Conservation (phyloP, 2,888 invertebrate genomes). For the Cryptocephalus moraei region DNA sequence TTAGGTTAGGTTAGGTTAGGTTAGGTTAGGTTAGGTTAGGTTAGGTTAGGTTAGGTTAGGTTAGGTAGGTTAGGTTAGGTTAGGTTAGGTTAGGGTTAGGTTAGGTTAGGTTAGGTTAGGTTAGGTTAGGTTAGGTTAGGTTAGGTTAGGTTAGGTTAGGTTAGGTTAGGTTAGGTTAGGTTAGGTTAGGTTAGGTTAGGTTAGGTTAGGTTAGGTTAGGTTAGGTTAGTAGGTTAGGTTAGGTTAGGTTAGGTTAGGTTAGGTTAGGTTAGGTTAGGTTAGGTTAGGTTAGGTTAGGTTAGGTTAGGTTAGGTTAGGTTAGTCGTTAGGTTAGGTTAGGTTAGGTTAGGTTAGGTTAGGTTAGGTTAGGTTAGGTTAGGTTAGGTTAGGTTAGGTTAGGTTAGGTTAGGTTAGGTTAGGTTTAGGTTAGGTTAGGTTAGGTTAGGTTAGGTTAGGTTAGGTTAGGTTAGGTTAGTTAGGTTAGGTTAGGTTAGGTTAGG, state of each 20-base stretch:
- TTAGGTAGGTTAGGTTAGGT: too few relatives aligned
- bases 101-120: constrained; percentile 14
- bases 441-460: constrained; percentile 15
- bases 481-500: constrained; percentile 13
- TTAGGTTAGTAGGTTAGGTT: constrained; percentile 13
- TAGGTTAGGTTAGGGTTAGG: constrained; percentile 15
- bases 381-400: constrained; percentile 11
- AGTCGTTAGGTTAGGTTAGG: constrained; percentile 12
- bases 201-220: constrained; percentile 14
- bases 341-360: constrained; percentile 14
- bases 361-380: constrained; percentile 9
- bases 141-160: constrained; percentile 13
- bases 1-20: constrained; percentile 12
- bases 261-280: constrained; percentile 13
- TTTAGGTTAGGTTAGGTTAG: constrained; percentile 13
- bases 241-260: constrained; percentile 15
- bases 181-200: constrained; percentile 14
- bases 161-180: constrained; percentile 15
- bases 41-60: constrained; percentile 16
- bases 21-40: constrained; percentile 12
- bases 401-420: constrained; percentile 13
- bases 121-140: constrained; percentile 15
- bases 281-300: constrained; percentile 11
- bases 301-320: constrained; percentile 13
- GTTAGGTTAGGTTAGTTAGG: constrained; percentile 14